These are phyloP conservation scores for Radopholus similis DNA, from an alignment of 1,140 invertebrate genomes.

Conservation along the genomic window DNA sequence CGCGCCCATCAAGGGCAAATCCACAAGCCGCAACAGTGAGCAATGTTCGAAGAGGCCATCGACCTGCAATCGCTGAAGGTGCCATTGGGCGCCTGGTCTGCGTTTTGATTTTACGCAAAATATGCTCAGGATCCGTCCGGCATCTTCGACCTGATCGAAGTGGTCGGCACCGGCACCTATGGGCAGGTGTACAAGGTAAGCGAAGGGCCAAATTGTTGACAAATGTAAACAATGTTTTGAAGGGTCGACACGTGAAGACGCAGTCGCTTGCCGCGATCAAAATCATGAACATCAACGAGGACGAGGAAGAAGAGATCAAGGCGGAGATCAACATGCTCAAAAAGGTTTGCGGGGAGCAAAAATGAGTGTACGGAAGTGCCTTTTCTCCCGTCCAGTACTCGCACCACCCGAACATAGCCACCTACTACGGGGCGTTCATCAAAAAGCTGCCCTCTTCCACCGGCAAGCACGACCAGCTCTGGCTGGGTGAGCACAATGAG, in stretches of 20 bases:
- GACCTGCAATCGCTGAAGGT: not conserved
- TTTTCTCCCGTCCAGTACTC: slow-evolving; percentile 73
- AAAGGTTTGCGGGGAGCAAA: slow-evolving; percentile 64
- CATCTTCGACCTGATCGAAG: slow-evolving; percentile 98
- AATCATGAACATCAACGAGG: slow-evolving; percentile 99
- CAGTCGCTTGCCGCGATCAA: slow-evolving; percentile 98
- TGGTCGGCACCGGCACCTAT: slow-evolving; percentile 99
- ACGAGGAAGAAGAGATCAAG: slow-evolving; percentile 99
- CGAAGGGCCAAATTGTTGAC: slow-evolving; percentile 11
- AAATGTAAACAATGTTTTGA: slow-evolving; percentile 49
- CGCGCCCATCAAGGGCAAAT: no score
- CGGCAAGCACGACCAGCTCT: slow-evolving; percentile 94
- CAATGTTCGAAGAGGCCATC: not conserved
- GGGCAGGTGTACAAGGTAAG: slow-evolving; percentile 90
- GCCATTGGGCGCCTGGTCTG: no score
- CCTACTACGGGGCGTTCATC: slow-evolving; percentile 99
- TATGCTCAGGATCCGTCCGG: slow-evolving; percentile 85
- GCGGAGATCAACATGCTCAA: slow-evolving; percentile 98
- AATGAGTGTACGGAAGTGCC: not conserved
- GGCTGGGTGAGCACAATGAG: slow-evolving; percentile 66
- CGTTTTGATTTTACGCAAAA: not conserved
- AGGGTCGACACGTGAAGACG: slow-evolving; percentile 98
- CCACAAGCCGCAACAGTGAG: no score
- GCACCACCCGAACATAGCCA: slow-evolving; percentile 98
- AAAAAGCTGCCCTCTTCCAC: slow-evolving; percentile 85